Conservation (phyloP, 2,113 vertebrate species). For the Dendropsophus ebraccatus region DNA sequence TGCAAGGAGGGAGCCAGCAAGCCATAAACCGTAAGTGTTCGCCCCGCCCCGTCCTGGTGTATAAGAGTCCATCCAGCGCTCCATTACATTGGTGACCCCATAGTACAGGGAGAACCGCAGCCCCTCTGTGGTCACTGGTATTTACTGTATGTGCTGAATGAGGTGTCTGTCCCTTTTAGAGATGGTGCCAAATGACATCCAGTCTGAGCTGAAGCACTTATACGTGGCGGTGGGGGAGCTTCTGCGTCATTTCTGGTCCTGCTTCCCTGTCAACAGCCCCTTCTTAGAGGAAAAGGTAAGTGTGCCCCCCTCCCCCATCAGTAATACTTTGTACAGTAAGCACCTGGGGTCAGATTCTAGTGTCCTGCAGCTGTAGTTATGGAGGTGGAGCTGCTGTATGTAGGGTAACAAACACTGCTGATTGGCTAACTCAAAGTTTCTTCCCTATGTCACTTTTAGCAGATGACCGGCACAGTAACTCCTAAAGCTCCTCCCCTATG, state of each 20-base stretch:
- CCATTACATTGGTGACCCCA: not conserved
- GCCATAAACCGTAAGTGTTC: constrained; percentile 91
- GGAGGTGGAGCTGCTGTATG: too few species aligned
- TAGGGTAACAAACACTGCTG: too few species aligned
- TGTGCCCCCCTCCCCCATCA: too few species aligned
- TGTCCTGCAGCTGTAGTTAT: not conserved
- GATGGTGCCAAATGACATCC: constrained; percentile 92
- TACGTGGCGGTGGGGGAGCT: constrained; percentile 92
- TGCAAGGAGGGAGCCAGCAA: constrained; percentile 91
- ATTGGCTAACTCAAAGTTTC: too few species aligned
- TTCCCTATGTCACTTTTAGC: too few species aligned
- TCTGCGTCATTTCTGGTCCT: constrained; percentile 97
- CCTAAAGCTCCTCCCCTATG: too few species aligned
- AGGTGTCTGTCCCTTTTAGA: constrained; percentile 74
- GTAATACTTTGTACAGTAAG: too few species aligned
- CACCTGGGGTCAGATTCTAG: not conserved
- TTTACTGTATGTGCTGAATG: not conserved
- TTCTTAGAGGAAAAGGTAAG: constrained; percentile 98
- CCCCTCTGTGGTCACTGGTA: not conserved
- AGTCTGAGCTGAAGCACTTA: constrained; percentile 92
- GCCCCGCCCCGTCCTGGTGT: not conserved
- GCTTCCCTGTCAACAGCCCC: constrained; percentile 94
- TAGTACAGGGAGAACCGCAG: not conserved
- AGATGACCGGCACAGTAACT: too few species aligned
- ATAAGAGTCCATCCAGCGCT: too few species aligned